phyloP scores from a whole-genome alignment of 2,113 vertebrate species.

The Alethe diademata region DNA sequence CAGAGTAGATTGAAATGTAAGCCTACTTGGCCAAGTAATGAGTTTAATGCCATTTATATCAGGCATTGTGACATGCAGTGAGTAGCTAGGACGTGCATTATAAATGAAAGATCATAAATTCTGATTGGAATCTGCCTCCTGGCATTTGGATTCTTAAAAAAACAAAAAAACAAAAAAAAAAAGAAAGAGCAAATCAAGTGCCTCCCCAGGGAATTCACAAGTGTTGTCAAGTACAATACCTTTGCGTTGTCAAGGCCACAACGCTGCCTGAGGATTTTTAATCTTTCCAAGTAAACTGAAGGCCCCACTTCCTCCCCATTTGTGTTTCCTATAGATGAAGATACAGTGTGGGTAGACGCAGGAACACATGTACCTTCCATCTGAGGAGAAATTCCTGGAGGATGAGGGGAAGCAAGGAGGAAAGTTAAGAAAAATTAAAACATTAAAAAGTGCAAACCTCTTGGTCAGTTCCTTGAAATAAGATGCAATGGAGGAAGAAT shows the following conservation, averaged over 20 bases:
- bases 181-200: neutral
- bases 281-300: slow-evolving; percentile 93
- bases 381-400: slow-evolving; percentile 87
- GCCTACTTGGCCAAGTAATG: neutral
- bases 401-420: neutral
- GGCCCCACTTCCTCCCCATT: slow-evolving; percentile 92
- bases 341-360: slow-evolving; percentile 70
- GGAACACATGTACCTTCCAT: slow-evolving; percentile 78
- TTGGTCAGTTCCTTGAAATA: neutral
- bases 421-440: neutral
- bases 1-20: neutral
- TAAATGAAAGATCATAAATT: neutral
- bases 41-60: neutral
- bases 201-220: neutral
- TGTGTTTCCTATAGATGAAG: slow-evolving; percentile 77
- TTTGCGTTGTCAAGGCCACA: slow-evolving; percentile 93
- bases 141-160: neutral
- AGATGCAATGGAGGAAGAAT: neutral
- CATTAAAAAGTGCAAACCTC: neutral
- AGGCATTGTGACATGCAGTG: neutral
- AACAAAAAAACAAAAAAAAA: neutral
- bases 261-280: slow-evolving; percentile 95
- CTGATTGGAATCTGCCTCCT: neutral
- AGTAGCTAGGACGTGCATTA: neutral
- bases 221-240: slow-evolving; percentile 69